phyloP scores from a whole-genome alignment of 2,888 invertebrate species.

The Chymomyza amoena region DNA sequence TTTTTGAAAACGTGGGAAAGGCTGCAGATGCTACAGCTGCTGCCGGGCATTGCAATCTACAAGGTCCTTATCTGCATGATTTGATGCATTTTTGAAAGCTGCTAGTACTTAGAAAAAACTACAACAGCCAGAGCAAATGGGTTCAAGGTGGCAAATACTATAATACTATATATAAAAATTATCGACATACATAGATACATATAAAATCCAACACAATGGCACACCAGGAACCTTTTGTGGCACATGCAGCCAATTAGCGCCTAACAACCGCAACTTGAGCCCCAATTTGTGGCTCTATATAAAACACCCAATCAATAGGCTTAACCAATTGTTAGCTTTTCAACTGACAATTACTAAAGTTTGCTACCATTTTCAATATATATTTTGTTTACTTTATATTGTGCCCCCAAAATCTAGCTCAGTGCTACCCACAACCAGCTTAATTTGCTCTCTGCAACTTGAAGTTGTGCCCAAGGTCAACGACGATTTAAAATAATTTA shows the following conservation, averaged over 20 bases:
- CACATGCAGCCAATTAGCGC: conserved; percentile 40
- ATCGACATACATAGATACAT: neutral
- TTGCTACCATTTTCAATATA: conserved; percentile 40
- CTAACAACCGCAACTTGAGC: conserved; percentile 31
- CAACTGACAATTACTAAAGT: conserved; percentile 29
- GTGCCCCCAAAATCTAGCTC: conserved; percentile 11
- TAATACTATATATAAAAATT: neutral
- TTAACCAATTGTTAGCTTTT: conserved; percentile 1
- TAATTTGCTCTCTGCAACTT: conserved; percentile 8
- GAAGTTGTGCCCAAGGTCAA: conserved; percentile 44
- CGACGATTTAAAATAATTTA: conserved; percentile 60
- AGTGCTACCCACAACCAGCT: conserved; percentile 22
- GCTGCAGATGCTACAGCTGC: conserved; percentile 2
- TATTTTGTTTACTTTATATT: neutral
- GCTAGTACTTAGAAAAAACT: neutral
- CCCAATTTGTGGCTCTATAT: neutral
- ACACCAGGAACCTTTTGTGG: neutral
- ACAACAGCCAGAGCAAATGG: neutral
- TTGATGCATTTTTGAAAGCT: neutral
- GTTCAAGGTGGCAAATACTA: neutral
- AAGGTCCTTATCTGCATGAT: neutral
- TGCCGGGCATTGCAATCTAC: neutral
- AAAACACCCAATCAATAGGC: neutral
- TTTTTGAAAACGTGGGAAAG: conserved; percentile 49
- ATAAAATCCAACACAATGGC: neutral